Evolutionary conservation across 2,888 invertebrate genomes (phyloP).

Genomic region (Chouioia cunea): DNA sequence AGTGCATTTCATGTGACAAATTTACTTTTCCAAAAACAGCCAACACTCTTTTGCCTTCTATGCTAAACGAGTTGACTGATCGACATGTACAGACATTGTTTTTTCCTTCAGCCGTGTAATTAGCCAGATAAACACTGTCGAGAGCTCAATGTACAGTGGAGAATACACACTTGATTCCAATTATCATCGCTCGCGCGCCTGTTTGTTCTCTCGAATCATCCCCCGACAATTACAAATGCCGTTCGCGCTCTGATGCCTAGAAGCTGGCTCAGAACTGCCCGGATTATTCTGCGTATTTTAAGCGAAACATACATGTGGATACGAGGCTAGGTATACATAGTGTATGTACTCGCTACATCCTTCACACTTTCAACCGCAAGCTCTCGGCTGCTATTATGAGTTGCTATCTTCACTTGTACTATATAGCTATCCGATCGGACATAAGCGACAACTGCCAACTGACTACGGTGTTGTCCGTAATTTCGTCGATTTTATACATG

Average conservation of each 20-base stretch:
- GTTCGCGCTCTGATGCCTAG: not conserved
- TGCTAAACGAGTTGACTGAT: no score
- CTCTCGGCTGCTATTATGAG: constrained; percentile 10
- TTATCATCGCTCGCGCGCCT: not conserved
- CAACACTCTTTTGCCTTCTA: no score
- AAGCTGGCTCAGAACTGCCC: not conserved
- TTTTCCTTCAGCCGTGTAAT: no score
- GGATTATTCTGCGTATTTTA: not conserved
- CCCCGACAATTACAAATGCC: no score
- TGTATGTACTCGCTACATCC: not conserved
- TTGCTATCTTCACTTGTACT: not conserved
- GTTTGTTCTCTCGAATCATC: constrained; percentile 17
- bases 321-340: not conserved
- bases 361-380: constrained; percentile 19
- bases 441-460: not conserved
- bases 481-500: no score
- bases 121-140: not conserved
- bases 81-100: no score
- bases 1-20: no score
- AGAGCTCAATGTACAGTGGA: not conserved
- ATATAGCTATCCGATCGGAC: no score
- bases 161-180: constrained; percentile 24
- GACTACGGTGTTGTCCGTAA: no score
- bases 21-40: no score
- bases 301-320: constrained; percentile 3